phyloP scores from a whole-genome alignment of 2,113 vertebrate species.

The Pipa parva region DNA sequence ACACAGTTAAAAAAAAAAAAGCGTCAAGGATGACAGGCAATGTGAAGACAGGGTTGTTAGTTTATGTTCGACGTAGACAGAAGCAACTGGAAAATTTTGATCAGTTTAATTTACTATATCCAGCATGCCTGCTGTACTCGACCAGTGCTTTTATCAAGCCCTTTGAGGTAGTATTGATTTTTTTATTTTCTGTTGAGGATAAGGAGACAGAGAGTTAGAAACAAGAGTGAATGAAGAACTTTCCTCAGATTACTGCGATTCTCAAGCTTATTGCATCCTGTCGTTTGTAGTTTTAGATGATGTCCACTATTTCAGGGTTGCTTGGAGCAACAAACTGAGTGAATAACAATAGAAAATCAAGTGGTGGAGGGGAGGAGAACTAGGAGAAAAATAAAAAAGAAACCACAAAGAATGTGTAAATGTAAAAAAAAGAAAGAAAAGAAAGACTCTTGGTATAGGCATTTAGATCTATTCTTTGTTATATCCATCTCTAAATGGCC shows the following conservation, averaged over 20 bases:
- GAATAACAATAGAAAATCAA: constrained; percentile 83
- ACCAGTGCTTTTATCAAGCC: constrained; percentile 91
- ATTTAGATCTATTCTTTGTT: constrained; percentile 48
- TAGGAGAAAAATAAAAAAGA: constrained; percentile 62
- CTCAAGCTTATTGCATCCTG: constrained; percentile 97
- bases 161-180: constrained; percentile 97
- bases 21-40: constrained; percentile 74
- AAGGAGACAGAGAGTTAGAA: constrained; percentile 99
- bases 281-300: constrained; percentile 97
- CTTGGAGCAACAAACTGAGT: constrained; percentile 86
- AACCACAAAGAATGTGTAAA: constrained; percentile 59
- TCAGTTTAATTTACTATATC: constrained; percentile 98
- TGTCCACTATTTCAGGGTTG: constrained; percentile 84
- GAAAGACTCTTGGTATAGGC: constrained; percentile 46
- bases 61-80: constrained; percentile 87
- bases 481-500: constrained; percentile 45
- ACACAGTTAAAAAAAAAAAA: constrained; percentile 69
- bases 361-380: constrained; percentile 64
- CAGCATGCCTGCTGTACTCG: constrained; percentile 79
- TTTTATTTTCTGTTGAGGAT: constrained; percentile 99
- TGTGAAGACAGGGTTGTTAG: constrained; percentile 87
- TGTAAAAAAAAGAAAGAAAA: constrained; percentile 51
- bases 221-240: constrained; percentile 95
- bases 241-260: constrained; percentile 93
- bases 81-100: constrained; percentile 97